Percentiles rank a stretch among this genome's conserved stretches.
phyloP scores from a whole-genome alignment of 2,113 vertebrate genomes.

The Amphiprion ocellaris region DNA sequence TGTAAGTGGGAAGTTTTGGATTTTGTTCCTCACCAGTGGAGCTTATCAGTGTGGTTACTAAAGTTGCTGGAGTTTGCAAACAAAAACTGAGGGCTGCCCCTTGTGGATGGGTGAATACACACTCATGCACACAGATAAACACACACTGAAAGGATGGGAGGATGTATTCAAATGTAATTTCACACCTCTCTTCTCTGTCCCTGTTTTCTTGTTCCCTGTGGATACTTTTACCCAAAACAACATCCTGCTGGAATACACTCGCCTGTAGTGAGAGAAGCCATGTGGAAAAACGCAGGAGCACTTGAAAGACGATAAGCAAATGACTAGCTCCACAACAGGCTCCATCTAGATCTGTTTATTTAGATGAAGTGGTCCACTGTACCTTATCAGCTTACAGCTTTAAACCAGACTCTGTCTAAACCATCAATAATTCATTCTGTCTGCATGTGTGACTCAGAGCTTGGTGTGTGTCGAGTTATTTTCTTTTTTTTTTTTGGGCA shows the following conservation, averaged over 20 bases:
- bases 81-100: conserved; percentile 14
- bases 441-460: conserved; percentile 59
- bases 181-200: conserved; percentile 57
- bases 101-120: neutral
- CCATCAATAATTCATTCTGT: conserved; percentile 71
- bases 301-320: conserved; percentile 48
- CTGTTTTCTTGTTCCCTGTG: conserved; percentile 44
- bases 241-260: conserved; percentile 31
- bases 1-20: conserved; percentile 38
- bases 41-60: conserved; percentile 24
- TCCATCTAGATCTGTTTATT: conserved; percentile 68
- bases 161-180: conserved; percentile 62
- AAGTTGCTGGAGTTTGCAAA: conserved; percentile 16
- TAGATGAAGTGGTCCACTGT: conserved; percentile 65
- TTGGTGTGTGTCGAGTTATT: conserved; percentile 16
- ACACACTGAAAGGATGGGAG: conserved; percentile 18
- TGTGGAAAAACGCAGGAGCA: conserved; percentile 52
- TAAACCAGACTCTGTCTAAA: conserved; percentile 63
- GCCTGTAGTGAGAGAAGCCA: conserved; percentile 50
- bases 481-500: conserved; percentile 24
- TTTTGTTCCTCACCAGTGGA: conserved; percentile 32
- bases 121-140: neutral
- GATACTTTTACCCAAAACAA: conserved; percentile 46
- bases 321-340: conserved; percentile 32
- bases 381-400: conserved; percentile 64